Conservation (phyloP, 2,113 vertebrate genomes). For the Thermophis baileyi region DNA sequence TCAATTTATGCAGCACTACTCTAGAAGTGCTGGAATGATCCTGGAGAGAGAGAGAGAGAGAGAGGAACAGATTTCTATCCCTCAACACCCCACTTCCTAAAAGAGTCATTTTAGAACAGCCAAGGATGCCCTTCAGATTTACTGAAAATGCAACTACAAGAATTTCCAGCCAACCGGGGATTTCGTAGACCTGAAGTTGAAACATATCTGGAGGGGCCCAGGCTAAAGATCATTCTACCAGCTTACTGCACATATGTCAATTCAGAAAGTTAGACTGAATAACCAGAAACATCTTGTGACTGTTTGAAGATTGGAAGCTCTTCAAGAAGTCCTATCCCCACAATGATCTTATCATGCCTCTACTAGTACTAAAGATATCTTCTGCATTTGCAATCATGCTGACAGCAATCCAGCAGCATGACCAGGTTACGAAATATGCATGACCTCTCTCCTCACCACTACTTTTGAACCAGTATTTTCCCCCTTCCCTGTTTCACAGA, state of each 20-base stretch:
- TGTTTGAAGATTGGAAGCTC: neutral
- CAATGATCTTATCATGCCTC: neutral
- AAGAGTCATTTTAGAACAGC: neutral
- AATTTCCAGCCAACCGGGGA: neutral
- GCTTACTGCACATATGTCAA: neutral
- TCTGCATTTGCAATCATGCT: neutral
- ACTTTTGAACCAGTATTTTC: neutral
- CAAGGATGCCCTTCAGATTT: neutral
- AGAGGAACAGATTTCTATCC: neutral
- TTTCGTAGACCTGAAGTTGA: neutral
- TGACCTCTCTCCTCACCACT: neutral
- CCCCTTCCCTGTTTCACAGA: neutral
- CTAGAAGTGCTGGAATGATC: neutral
- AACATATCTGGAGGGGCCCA: neutral
- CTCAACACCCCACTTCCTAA: neutral
- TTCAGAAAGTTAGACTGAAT: neutral
- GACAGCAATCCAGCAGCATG: neutral
- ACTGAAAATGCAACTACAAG: neutral
- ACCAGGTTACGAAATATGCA: neutral
- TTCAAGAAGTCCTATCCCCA: neutral
- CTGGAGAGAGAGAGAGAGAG: neutral
- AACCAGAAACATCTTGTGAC: neutral
- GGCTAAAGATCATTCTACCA: neutral
- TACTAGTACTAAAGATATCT: neutral
- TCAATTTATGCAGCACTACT: neutral